phyloP scores from a whole-genome alignment of 92 coral and sea anemone species.

The Pocillopora meandrina region DNA sequence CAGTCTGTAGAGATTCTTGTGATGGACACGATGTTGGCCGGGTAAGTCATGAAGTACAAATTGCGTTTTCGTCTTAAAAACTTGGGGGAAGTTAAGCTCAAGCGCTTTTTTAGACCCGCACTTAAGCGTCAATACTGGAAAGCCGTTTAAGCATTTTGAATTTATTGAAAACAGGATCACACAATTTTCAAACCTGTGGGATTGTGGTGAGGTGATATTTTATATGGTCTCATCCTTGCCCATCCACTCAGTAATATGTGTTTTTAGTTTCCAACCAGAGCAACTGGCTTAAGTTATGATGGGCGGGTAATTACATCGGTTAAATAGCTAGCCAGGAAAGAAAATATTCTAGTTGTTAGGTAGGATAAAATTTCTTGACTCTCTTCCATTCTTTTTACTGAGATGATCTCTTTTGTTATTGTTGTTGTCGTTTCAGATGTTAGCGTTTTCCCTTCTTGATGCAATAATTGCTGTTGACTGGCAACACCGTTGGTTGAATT shows the following conservation, averaged over 20 bases:
- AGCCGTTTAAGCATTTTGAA: no score
- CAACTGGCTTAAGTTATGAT: no score
- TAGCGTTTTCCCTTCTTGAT: slow-evolving; percentile 93
- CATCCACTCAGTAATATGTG: no score
- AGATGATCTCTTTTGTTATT: not conserved
- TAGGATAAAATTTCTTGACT: not conserved
- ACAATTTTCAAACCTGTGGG: no score
- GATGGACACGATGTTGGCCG: slow-evolving; percentile 98
- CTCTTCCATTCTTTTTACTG: not conserved
- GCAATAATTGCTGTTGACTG: slow-evolving; percentile 88
- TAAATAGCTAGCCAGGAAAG: no score
- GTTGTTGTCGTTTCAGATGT: slow-evolving; percentile 72
- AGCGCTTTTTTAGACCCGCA: not conserved
- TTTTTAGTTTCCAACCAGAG: no score
- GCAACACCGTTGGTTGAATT: slow-evolving; percentile 96
- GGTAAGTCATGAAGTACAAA: slow-evolving; percentile 47
- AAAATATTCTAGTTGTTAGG: no score
- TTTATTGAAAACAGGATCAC: no score
- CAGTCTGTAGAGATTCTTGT: slow-evolving; percentile 95
- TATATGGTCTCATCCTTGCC: no score
- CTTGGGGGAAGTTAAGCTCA: not conserved
- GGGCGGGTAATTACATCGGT: no score
- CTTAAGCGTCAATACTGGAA: no score
- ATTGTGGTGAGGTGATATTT: no score
- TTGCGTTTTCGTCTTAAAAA: not conserved